A percentile compares a stretch with the other conserved stretches of the same genome.
These are phyloP conservation scores for Knipowitschia caucasica DNA, from an alignment of 2,797 vertebrate genomes.

Conservation along the genomic window DNA sequence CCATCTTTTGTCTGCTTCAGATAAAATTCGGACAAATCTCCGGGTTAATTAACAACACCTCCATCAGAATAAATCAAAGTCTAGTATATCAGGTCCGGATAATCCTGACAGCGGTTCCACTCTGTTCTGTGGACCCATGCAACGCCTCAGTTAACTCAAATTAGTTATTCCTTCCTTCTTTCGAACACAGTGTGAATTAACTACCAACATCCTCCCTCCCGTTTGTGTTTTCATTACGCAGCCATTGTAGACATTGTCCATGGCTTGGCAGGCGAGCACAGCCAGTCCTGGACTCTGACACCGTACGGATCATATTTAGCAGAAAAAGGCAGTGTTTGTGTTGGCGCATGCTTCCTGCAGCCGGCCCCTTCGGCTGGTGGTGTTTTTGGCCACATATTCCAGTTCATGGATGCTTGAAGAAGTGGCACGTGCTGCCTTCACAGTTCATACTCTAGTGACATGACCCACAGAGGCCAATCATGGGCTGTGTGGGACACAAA, in stretches of 20 bases:
- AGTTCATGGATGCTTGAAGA: conserved; percentile 55
- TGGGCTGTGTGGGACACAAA: conserved; percentile 65
- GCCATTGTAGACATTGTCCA: conserved; percentile 53
- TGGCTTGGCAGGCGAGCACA: conserved; percentile 49
- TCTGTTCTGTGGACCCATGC: conserved; percentile 21
- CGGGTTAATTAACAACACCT: conserved; percentile 32
- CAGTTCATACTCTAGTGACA: conserved; percentile 61
- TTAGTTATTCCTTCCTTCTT: conserved; percentile 50
- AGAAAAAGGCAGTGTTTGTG: conserved; percentile 58
- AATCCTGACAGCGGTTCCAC: conserved; percentile 48
- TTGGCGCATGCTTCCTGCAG: conserved; percentile 47
- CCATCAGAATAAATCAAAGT: conserved; percentile 21
- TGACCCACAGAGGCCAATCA: conserved; percentile 53
- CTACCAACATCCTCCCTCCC: conserved; percentile 42
- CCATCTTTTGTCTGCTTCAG: too few species aligned
- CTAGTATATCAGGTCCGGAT: conserved; percentile 23
- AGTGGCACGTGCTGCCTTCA: conserved; percentile 62
- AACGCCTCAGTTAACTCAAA: conserved; percentile 48
- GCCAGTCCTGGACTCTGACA: conserved; percentile 52
- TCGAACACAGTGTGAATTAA: conserved; percentile 50
- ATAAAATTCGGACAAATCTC: too few species aligned
- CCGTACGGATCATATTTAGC: conserved; percentile 57
- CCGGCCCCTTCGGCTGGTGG: conserved; percentile 47
- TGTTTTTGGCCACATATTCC: conserved; percentile 65
- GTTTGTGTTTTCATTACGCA: conserved; percentile 54